These are phyloP conservation scores for Fistularia commersonii DNA, from an alignment of 2,797 vertebrate genomes.

Conservation along the genomic window DNA sequence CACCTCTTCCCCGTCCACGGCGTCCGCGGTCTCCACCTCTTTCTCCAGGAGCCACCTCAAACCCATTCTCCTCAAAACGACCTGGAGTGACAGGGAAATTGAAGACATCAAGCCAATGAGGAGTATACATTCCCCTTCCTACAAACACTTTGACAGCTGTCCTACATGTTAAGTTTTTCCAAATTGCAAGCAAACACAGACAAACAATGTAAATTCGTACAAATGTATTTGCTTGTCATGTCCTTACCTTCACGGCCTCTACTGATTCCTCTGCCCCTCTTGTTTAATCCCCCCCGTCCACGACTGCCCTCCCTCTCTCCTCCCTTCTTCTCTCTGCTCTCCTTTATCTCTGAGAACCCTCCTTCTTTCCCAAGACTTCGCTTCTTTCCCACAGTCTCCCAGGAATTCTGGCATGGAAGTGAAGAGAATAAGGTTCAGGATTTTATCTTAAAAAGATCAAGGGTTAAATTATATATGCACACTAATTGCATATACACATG, in stretches of 20 bases:
- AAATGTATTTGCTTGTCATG: not conserved
- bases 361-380: conserved; percentile 89
- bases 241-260: conserved; percentile 83
- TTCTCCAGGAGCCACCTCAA: conserved; percentile 84
- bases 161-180: not conserved
- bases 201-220: not conserved
- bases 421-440: not conserved
- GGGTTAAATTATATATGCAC: no score
- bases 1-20: conserved; percentile 87
- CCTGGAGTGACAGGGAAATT: conserved; percentile 64
- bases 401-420: conserved; percentile 80
- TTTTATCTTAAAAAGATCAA: no score
- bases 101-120: not conserved
- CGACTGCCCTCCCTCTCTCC: conserved; percentile 83
- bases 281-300: conserved; percentile 81
- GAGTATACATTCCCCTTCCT: no score
- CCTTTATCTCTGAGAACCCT: conserved; percentile 76
- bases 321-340: conserved; percentile 85
- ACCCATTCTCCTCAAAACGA: conserved; percentile 89
- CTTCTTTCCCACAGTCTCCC: conserved; percentile 98
- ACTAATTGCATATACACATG: not conserved
- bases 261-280: conserved; percentile 85
- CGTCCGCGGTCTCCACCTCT: conserved; percentile 86
- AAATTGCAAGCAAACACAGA: not conserved
- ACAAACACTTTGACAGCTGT: no score